Evolutionary conservation across 2,888 invertebrate genomes (phyloP).

Genomic region (Drosophila acutilabella): DNA sequence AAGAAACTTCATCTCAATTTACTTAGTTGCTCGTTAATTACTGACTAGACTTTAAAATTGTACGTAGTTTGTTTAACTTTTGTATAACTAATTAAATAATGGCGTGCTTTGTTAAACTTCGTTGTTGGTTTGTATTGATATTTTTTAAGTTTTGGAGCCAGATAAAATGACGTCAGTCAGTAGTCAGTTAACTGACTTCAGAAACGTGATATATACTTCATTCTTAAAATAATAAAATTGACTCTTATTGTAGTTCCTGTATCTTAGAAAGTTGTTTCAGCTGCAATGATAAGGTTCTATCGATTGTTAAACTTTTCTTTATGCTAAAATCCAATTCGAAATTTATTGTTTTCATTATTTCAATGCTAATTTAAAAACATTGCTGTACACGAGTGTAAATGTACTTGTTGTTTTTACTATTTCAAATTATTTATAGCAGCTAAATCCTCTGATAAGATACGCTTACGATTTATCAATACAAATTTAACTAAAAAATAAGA

Average conservation of each 20-base stretch:
- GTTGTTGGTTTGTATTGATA: slow-evolving; percentile 15
- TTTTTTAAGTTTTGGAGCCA: slow-evolving; percentile 4
- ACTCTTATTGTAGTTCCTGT: slow-evolving; percentile 23
- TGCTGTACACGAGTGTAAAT: not conserved
- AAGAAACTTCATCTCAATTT: slow-evolving; percentile 2
- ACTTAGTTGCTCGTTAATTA: slow-evolving; percentile 3
- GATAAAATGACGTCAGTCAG: slow-evolving; percentile 31
- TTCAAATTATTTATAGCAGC: not conserved
- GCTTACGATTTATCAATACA: not conserved
- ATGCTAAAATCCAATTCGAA: slow-evolving; percentile 2
- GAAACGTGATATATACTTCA: not conserved
- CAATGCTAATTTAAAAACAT: slow-evolving; percentile 2
- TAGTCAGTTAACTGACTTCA: slow-evolving; percentile 11
- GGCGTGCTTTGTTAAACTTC: slow-evolving; percentile 30
- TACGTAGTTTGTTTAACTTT: slow-evolving; percentile 19
- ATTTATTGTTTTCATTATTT: slow-evolving; percentile 4
- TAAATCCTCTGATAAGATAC: slow-evolving; percentile 6
- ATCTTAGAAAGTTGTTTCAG: slow-evolving; percentile 34
- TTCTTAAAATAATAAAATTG: slow-evolving; percentile 6
- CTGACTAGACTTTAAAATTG: slow-evolving; percentile 2
- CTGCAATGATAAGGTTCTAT: slow-evolving; percentile 16
- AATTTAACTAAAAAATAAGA: not conserved
- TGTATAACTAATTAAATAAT: slow-evolving; percentile 19
- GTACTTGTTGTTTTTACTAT: not conserved
- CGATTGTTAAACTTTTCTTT: slow-evolving; percentile 20